Evolutionary conservation across 2,113 vertebrate species (phyloP), one percentile per base, ranked within the genome.

Genomic region (Protomyctophum bolini): DNA sequence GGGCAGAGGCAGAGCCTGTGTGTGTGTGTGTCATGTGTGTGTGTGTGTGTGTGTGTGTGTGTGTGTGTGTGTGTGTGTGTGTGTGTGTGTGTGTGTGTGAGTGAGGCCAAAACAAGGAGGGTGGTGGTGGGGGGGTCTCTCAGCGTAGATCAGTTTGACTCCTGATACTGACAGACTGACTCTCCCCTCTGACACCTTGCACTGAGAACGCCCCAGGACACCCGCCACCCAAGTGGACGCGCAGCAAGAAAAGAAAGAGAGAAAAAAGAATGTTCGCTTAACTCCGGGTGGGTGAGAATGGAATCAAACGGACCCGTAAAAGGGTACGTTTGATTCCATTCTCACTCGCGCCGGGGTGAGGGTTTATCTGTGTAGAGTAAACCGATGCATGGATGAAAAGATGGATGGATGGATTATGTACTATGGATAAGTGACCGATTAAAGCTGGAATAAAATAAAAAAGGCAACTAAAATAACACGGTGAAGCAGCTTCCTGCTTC

Each of bases 91-190:
- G 68, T 75, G 59, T 70, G 61, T 14, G 2, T 1, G 11, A 54
- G 52, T 12, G 10, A 54, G 73, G 79, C 78, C 52, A 41, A 41
- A 41, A 41, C 33, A 41, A 41, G 33, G 33, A 41, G 33, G 33
- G 72, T 55, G 58, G 69, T 78, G 33, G 72, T 55, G 58, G 69
- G 80, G 65, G 76, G 68, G 21, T 21, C 21, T 21, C 68, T 84
- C 63, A 75, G 72, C 46, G 55, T 79, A 70, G 29, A 72, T 51
- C 54, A 65, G 63, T 57, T 60, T 21, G 12, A 58, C 75, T 57
- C 83, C 83, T 77, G 83, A 89, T 65, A 88, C 80, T 93, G 93
- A 94, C 91, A 94, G 93, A 94, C 84, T 82, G 82, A 83, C 72
- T 83, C 83, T 90, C 91, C 83, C 79, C 87, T 89, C 88, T 92